phyloP scores from a whole-genome alignment of 53 echinoderm and acorn worm genomes.

The Patiria pectinifera region DNA sequence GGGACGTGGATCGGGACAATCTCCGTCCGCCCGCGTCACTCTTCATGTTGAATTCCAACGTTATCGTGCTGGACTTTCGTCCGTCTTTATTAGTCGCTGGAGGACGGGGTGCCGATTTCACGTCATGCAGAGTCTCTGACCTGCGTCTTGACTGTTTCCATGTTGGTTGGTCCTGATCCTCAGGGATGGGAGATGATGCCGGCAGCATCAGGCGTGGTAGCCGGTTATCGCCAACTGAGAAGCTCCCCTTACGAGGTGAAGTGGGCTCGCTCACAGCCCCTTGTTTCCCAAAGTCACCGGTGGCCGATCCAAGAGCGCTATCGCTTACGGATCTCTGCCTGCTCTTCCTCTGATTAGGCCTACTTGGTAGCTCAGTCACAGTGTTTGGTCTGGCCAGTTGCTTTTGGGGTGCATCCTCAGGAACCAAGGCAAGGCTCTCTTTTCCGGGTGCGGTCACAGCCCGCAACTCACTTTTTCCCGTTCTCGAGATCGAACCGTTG shows the following conservation, averaged over 20 bases:
- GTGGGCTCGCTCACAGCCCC: slow-evolving; percentile 14
- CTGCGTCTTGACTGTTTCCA: slow-evolving; percentile 9
- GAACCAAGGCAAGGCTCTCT: slow-evolving; percentile 26
- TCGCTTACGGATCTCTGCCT: slow-evolving; percentile 23
- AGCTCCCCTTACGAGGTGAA: slow-evolving; percentile 29
- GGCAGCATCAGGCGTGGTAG: slow-evolving; percentile 20
- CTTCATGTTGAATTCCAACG: slow-evolving; percentile 31
- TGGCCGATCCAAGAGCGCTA: neutral
- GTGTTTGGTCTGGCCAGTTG: slow-evolving; percentile 2
- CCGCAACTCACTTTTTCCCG: neutral
- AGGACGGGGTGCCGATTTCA: neutral
- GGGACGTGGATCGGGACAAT: slow-evolving; percentile 23
- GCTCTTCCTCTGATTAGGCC: neutral
- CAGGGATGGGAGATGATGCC: slow-evolving; percentile 23
- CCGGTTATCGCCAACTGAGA: neutral
- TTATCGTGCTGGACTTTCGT: slow-evolving; percentile 22
- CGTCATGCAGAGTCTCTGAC: neutral
- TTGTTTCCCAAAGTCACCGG: neutral
- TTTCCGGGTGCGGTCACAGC: slow-evolving; percentile 31
- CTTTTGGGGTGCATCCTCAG: neutral
- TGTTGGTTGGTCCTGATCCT: slow-evolving; percentile 9
- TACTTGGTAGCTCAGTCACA: neutral
- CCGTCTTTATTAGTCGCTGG: neutral
- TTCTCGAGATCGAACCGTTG: neutral
- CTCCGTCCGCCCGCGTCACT: slow-evolving; percentile 7